Evolutionary conservation across 2,888 invertebrate species (phyloP), one percentile per base, ranked within the genome.

Genomic region (Dorcus parallelipipedus): DNA sequence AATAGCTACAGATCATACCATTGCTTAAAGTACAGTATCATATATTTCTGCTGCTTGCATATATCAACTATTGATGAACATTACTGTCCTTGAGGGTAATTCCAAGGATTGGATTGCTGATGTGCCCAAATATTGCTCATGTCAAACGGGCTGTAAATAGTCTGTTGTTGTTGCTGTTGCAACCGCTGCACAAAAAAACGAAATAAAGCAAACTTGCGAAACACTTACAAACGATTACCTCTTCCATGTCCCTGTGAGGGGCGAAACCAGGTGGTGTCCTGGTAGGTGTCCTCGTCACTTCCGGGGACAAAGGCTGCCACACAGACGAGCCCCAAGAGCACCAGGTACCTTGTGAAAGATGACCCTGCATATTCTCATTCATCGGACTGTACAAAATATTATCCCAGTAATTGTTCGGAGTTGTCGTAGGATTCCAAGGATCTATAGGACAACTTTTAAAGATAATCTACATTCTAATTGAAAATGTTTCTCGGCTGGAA

Each of bases 211-310:
- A 33, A 33, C 7, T 33, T 33, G 26, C 6, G 26, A 33, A 33
- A 33, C 7, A 33, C 7, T 33, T 6, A 33, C 6, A 4, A 17
- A 26, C 9, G 10, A 41, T 57, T 64, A 67, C 67, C 49, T 68
- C 68, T 39, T 70, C 69, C 8, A 61, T 52, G 40, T 67, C 66
- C 20, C 62, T 58, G 49, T 68, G 69, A 1, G 67, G 67, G 38
- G 71, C 69, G 59, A 78, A 78, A 43, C 78, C 78, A 9, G 79
- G 79, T 2, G 79, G 78, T 40, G 77, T 76, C 51, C 78, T 70
- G 2, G 76, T 74, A 5, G 76, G 73, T n/a, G 75, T 72, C 50
- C 72, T 69, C 1, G 74, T 69, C 9, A 67, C 56, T 23, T 74
- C 69, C 8, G 54, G 76, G 4, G 73, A 67, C 76, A 75, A 76